Base-by-base conservation (phyloP, 2,888 invertebrate species). In the Andrena chrysosceles region DNA sequence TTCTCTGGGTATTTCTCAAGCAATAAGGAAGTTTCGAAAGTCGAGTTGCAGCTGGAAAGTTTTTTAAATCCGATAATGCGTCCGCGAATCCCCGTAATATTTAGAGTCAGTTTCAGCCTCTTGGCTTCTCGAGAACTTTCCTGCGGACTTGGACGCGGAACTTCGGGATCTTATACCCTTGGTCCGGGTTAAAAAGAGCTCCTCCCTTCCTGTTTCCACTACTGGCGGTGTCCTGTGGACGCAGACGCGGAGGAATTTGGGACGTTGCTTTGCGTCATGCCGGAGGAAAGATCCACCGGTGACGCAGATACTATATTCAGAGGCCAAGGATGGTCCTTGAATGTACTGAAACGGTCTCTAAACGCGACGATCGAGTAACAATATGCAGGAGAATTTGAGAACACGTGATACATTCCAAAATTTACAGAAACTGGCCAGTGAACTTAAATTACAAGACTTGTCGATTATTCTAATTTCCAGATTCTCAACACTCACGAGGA, bases 241-340 rank as follows among this genome's bases (percentile, higher is more conserved):
- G 86, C 78, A 62, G 77, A 77, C 79, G 85, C 59, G 29, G 23
- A 73, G 82, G 85, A 87, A 86, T 82, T 86, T 66, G 60, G 83
- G 72, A 79, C 81, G 83, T 49, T 23, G 73, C 62, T 74, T 85
- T 79, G 62, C 84, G 86, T 84, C 87, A 84, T 69, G 62, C 26
- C 60, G 62, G 42, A 66, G 68, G 48, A 56, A 73, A 74, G 78
- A 85, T 73, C 72, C 56, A 56, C 16, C 76, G 71, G 60, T 85
- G 86, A 86, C 80, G 86, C 31, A 35, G 63, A 68, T n/a, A 60
- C 83, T 86, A 76, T 82, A 86, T 83, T 79, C 83, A 54, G 64
- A 49, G 59, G 56, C 59, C 23, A 10, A 29, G 31, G 2, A 64
- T 54, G 23, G 33, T 66, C 31, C 33, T 54, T 26, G 70, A 35